Conservation (phyloP, 2,888 invertebrate species). For the Melipona bicolor region DNA sequence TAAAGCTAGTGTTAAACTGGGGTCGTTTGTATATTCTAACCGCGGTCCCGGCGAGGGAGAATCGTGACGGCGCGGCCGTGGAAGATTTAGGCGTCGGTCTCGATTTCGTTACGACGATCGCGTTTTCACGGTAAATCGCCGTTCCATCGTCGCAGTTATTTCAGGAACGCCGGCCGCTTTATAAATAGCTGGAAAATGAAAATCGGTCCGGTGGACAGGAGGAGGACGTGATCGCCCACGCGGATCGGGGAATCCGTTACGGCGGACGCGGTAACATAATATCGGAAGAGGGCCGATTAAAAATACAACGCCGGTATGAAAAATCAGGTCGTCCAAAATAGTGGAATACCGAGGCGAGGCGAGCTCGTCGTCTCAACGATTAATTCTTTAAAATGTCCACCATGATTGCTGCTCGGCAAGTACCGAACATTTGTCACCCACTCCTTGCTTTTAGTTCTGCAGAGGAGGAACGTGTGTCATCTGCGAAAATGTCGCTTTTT, state of each 20-base stretch:
- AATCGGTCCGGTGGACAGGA: slow-evolving; percentile 43
- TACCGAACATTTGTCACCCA: no score
- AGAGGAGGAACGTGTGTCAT: no score
- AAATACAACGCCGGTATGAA: slow-evolving; percentile 54
- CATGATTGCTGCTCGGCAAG: background rate
- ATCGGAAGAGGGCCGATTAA: slow-evolving; percentile 59
- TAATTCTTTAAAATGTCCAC: background rate
- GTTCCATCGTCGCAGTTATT: slow-evolving; percentile 19
- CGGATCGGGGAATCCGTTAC: slow-evolving; percentile 25
- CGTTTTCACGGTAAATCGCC: slow-evolving; percentile 48
- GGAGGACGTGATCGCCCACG: slow-evolving; percentile 50
- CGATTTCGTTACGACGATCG: slow-evolving; percentile 1
- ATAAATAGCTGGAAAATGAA: slow-evolving; percentile 60
- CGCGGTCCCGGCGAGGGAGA: background rate
- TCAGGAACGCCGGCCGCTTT: slow-evolving; percentile 27
- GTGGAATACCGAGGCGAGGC: slow-evolving; percentile 1
- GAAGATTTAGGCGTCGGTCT: background rate
- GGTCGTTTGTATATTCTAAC: background rate
- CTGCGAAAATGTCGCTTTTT: slow-evolving; percentile 36
- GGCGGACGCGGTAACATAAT: slow-evolving; percentile 61
- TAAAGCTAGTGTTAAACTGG: background rate
- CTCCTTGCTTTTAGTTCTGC: no score
- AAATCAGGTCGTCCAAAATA: slow-evolving; percentile 39
- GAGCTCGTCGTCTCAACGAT: background rate
- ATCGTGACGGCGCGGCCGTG: background rate